Base-by-base conservation (phyloP, 2,888 invertebrate genomes). In the Acanthococcus lagerstroemiae region DNA sequence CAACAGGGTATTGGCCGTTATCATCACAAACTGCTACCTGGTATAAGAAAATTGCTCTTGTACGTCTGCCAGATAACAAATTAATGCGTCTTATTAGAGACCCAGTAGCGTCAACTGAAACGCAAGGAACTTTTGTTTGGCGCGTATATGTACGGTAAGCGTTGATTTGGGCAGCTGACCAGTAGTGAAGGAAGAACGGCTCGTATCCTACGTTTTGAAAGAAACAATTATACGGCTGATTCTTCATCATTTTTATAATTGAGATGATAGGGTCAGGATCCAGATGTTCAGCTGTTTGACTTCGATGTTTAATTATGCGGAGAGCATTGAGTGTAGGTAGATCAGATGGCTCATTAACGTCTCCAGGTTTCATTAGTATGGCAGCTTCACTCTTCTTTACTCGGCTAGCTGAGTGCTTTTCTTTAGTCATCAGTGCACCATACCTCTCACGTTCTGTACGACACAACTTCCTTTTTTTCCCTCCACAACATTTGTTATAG, bases 61-160 rank as follows among this genome's bases (percentile, higher is more conserved):
- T 56, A 17, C 25, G 17, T 17, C 55, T n/a, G 3, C 63, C 58
- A 30, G 68, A 57, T 21, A 37, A 46, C 17, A 66, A 61, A 25
- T 46, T 25, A 17, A 45, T 15, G 19, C 67, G 61, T 9, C 17
- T 44, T 6, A 67, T 58, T 7, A 67, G 6, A 6, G 65, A 27
- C 12, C 69, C 67, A 48, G 69, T 67, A 4, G 69, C 68, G 55
- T 69, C 69, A n/a, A 69, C 55, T 19, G 27, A 54, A n/a, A 66
- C 37, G 25, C 37, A 24, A 24, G 48, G 45, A 24, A 12, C 17
- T 25, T 7, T 12, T 19, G 25, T 61, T n/a, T 25, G 6, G 21
- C 48, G 45, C 5, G 48, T 22, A 45, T 68, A 67, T 15, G 45
- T 46, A 17, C 58, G 48, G n/a, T 66, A 69, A n/a, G 68, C 44